These are phyloP conservation scores for Bursaphelenchus okinawaensis DNA, from an alignment of 2,888 invertebrate species.

Conservation along the genomic window DNA sequence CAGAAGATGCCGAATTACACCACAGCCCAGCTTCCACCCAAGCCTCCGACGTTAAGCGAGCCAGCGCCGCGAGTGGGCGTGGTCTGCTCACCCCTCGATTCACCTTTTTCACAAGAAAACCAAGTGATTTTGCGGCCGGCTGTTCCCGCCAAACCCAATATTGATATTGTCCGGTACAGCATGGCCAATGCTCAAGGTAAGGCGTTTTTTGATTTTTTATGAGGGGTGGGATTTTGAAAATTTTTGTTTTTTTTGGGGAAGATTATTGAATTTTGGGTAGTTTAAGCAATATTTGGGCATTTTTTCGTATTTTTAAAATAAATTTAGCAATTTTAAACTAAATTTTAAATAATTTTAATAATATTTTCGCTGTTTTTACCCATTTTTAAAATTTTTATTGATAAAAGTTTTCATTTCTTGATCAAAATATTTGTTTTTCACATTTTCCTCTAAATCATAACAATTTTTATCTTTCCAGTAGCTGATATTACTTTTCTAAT, in stretches of 20 bases:
- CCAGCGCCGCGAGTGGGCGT: not conserved
- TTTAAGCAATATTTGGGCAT: too few species aligned
- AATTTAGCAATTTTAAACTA: too few species aligned
- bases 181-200: constrained; percentile 84
- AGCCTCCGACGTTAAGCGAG: not conserved
- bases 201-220: constrained; percentile 11
- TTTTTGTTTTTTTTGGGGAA: not conserved
- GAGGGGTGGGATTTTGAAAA: not conserved
- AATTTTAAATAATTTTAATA: too few species aligned
- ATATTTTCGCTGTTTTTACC: too few species aligned
- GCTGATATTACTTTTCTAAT: too few species aligned
- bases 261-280: too few species aligned
- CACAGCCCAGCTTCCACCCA: not conserved
- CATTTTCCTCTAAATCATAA: too few species aligned
- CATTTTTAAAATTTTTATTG: too few species aligned
- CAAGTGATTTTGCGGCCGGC: constrained; percentile 26
- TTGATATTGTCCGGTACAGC: constrained; percentile 84
- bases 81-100: not conserved
- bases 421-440: too few species aligned
- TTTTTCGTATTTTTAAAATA: too few species aligned
- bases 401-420: too few species aligned
- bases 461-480: too few species aligned
- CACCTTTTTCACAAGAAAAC: not conserved
- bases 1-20: not conserved
- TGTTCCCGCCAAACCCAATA: constrained; percentile 65